phyloP scores from a whole-genome alignment of 1,140 invertebrate genomes.

The Colletes latitarsis region DNA sequence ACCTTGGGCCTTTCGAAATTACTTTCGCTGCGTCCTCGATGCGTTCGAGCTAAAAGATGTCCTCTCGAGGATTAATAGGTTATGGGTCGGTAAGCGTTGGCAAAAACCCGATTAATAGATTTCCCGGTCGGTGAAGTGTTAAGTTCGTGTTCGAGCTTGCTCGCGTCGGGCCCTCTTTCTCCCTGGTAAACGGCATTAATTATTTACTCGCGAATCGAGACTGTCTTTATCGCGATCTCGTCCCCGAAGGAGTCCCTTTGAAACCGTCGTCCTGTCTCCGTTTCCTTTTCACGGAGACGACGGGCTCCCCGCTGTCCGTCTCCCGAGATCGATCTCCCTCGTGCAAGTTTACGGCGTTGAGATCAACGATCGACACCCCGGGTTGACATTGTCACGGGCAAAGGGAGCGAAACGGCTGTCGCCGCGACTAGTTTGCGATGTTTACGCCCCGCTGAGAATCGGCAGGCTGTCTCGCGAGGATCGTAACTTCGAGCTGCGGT shows the following conservation, averaged over 20 bases:
- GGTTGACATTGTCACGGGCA: background rate
- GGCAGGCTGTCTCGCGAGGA: background rate
- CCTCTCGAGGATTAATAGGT: no score
- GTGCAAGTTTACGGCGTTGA: slow-evolving; percentile 2
- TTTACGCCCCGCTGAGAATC: slow-evolving; percentile 18
- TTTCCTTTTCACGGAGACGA: background rate
- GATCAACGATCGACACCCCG: slow-evolving; percentile 3
- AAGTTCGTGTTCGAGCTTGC: no score
- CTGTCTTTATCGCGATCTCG: background rate
- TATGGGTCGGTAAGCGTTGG: no score
- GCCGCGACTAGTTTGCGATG: background rate
- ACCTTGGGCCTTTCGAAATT: slow-evolving; percentile 11
- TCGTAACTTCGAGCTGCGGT: slow-evolving; percentile 35
- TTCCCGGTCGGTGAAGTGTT: no score
- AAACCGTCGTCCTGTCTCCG: background rate
- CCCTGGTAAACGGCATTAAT: background rate
- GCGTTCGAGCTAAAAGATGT: no score
- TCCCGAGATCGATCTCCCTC: background rate
- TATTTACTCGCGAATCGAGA: background rate
- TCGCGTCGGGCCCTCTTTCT: no score
- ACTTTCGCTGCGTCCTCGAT: slow-evolving; percentile 8
- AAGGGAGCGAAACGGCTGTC: background rate
- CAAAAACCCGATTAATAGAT: no score
- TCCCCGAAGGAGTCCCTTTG: background rate
- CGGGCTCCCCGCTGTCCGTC: background rate